phyloP scores from a whole-genome alignment of 2,797 vertebrate species.

The Darevskia mixta region DNA sequence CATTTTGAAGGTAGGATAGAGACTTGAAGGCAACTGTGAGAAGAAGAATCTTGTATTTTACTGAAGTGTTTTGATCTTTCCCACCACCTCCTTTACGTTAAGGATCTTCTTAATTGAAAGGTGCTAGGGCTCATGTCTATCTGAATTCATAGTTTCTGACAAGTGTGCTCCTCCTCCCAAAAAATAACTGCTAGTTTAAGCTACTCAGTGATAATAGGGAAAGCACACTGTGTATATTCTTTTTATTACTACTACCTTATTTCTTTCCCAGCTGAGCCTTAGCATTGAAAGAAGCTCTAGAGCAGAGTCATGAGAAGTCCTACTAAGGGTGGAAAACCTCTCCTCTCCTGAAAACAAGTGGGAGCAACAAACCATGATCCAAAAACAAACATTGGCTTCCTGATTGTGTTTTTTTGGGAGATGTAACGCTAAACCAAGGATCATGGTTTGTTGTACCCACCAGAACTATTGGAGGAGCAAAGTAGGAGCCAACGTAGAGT shows the following conservation, averaged over 20 bases:
- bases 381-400: background rate
- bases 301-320: background rate
- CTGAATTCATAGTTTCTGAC: background rate
- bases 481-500: no score
- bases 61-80: background rate
- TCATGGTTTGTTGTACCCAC: no score
- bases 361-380: background rate
- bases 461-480: no score
- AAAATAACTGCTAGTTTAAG: background rate
- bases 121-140: background rate
- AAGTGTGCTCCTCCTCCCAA: background rate
- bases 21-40: background rate
- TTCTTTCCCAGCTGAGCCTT: background rate
- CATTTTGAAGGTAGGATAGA: background rate
- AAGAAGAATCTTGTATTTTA: background rate
- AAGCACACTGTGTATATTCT: background rate
- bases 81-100: background rate
- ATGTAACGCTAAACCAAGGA: no score
- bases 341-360: no score
- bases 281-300: background rate
- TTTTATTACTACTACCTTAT: background rate
- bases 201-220: background rate
- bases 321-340: background rate
- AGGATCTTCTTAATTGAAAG: background rate
- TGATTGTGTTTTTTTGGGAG: background rate